Evolutionary conservation across 2,888 invertebrate genomes (phyloP).

Genomic region (Nomada fucata): DNA sequence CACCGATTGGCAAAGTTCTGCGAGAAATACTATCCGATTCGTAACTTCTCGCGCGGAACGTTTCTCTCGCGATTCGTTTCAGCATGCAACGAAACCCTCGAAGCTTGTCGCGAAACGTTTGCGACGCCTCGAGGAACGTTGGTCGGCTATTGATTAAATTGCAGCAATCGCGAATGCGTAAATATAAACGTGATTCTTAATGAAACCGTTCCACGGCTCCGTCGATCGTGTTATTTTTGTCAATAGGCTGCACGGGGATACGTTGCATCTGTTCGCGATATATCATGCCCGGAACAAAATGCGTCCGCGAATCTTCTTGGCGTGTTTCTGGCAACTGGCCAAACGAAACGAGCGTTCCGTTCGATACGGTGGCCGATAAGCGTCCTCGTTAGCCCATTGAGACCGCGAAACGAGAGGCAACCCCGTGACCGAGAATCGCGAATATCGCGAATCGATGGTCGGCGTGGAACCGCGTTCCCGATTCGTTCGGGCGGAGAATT

Average conservation of each 20-base stretch:
- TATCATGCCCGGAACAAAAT: constrained; percentile 77
- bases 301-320: constrained; percentile 66
- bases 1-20: no score
- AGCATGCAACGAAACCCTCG: no score
- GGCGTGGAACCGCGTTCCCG: no score
- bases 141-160: no score
- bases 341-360: constrained; percentile 50
- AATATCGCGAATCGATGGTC: background rate
- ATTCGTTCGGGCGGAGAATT: background rate
- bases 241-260: constrained; percentile 47
- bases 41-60: no score
- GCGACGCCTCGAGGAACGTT: no score
- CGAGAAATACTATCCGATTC: no score
- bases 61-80: no score
- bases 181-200: constrained; percentile 46
- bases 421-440: background rate
- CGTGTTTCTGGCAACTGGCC: constrained; percentile 71
- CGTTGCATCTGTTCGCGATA: constrained; percentile 78
- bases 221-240: constrained; percentile 69
- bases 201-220: constrained; percentile 49
- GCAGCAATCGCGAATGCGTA: background rate
- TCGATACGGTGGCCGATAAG: constrained; percentile 15
- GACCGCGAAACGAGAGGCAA: background rate
- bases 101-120: no score
- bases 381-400: constrained; percentile 37